These are phyloP conservation scores for Callipepla californica DNA, from an alignment of 2,113 vertebrate species.

Conservation along the genomic window DNA sequence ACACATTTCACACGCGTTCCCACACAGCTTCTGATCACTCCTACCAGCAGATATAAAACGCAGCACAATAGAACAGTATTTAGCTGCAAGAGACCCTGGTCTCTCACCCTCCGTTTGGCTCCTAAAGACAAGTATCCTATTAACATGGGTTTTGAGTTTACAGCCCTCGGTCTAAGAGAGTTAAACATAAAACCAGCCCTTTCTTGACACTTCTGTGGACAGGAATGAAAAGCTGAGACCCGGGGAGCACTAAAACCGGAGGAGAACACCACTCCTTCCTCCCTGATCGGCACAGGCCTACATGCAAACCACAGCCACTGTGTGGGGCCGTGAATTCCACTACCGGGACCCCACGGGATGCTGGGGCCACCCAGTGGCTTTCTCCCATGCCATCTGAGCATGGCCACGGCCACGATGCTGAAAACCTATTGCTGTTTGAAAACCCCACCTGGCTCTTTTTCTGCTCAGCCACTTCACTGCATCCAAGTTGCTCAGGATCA, in stretches of 20 bases:
- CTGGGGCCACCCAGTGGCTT: not conserved
- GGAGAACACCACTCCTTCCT: conserved; percentile 30
- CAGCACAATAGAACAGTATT: conserved; percentile 41
- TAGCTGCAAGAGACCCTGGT: not conserved
- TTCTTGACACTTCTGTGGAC: not conserved
- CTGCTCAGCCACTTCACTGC: not conserved
- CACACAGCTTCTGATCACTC: not conserved
- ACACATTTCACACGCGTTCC: not conserved
- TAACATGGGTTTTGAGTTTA: not conserved
- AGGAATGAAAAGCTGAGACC: not conserved
- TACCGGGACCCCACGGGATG: not conserved
- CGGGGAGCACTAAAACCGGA: not conserved
- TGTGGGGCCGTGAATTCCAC: not conserved
- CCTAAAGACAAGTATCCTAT: conserved; percentile 41
- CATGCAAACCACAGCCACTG: fast-evolving
- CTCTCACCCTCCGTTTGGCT: not conserved
- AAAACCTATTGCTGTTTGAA: not conserved
- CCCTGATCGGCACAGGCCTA: not conserved
- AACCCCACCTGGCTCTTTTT: not conserved
- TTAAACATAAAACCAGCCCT: not conserved
- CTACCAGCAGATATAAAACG: not conserved
- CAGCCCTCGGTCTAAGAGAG: not conserved
- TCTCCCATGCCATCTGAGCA: not conserved
- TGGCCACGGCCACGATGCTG: not conserved
- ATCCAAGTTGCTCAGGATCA: not conserved